Percentiles rank a stretch among this genome's conserved stretches.
Conservation (phyloP, 2,888 invertebrate genomes). For the Quadroppia sp. region DNA sequence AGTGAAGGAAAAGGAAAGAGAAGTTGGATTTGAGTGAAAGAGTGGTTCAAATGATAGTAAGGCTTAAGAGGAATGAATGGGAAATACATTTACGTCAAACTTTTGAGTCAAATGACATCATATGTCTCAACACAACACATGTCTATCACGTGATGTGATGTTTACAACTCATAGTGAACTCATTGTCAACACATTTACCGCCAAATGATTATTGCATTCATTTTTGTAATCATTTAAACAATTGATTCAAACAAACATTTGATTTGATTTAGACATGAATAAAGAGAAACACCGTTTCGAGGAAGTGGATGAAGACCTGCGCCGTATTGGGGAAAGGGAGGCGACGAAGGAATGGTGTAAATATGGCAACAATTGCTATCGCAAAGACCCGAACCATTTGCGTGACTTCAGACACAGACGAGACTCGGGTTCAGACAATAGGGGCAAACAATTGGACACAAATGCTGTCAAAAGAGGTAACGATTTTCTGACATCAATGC, state of each 20-base stretch:
- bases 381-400: conserved; percentile 70
- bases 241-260: background rate
- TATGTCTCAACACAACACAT: too few species aligned
- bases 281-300: background rate
- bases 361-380: conserved; percentile 74
- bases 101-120: too few species aligned
- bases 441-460: conserved; percentile 27
- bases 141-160: too few species aligned
- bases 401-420: conserved; percentile 65
- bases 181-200: conserved; percentile 8
- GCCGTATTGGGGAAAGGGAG: conserved; percentile 20
- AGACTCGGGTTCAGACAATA: conserved; percentile 27
- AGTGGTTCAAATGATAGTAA: too few species aligned
- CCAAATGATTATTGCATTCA: conserved; percentile 4
- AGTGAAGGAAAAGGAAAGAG: too few species aligned
- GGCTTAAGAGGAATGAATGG: too few species aligned
- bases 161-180: too few species aligned
- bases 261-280: background rate
- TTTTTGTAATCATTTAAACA: background rate
- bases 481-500: background rate
- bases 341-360: conserved; percentile 59
- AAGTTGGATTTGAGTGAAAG: too few species aligned
- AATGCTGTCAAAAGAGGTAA: conserved; percentile 36
- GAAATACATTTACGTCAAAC: too few species aligned
- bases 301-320: conserved; percentile 38